Conservation (phyloP, 1,140 invertebrate species). For the Marisa cornuarietis region DNA sequence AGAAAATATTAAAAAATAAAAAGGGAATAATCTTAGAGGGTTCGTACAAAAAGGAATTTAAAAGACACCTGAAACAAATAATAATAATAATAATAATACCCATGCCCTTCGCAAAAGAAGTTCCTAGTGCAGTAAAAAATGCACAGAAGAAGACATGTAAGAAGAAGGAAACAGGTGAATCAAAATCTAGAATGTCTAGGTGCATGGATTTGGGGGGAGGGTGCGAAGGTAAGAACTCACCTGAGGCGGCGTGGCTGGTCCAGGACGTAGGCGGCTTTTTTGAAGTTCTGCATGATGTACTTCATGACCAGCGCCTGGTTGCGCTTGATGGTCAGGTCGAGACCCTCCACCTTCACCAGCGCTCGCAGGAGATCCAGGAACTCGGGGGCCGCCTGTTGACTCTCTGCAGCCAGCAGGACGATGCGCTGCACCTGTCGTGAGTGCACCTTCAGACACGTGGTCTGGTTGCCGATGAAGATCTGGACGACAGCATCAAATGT, state of each 20-base stretch:
- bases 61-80: too few relatives aligned
- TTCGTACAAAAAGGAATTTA: too few relatives aligned
- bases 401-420: slow-evolving; percentile 56
- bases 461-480: slow-evolving; percentile 64
- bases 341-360: slow-evolving; percentile 63
- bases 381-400: slow-evolving; percentile 61
- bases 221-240: slow-evolving; percentile 21
- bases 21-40: too few relatives aligned
- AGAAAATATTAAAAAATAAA: too few relatives aligned
- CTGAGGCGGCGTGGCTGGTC: slow-evolving; percentile 56
- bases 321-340: slow-evolving; percentile 64
- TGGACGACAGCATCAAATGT: slow-evolving; percentile 22
- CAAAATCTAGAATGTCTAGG: too few relatives aligned
- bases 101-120: too few relatives aligned
- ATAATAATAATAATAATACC: too few relatives aligned
- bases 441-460: slow-evolving; percentile 62
- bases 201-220: too few relatives aligned
- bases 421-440: slow-evolving; percentile 63
- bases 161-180: too few relatives aligned
- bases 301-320: slow-evolving; percentile 66
- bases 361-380: slow-evolving; percentile 62
- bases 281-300: slow-evolving; percentile 66
- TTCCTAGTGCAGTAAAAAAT: too few relatives aligned
- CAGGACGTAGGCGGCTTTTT: slow-evolving; percentile 63
- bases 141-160: too few relatives aligned